phyloP scores from a whole-genome alignment of 2,113 vertebrate genomes.

The Zosterops borbonicus region DNA sequence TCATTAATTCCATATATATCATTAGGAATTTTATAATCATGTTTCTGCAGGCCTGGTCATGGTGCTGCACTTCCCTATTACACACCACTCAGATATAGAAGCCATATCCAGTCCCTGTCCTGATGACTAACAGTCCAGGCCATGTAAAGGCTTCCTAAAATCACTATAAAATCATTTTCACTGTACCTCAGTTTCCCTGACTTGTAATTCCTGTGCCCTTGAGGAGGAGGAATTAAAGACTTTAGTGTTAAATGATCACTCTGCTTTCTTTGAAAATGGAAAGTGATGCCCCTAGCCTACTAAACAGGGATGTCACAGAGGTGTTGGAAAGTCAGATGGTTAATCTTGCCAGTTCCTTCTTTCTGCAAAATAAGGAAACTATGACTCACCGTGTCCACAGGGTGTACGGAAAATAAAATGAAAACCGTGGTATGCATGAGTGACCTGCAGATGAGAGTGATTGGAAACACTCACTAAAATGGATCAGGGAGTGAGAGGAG shows the following conservation, averaged over 20 bases:
- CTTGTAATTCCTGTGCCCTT: neutral
- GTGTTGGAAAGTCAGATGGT: neutral
- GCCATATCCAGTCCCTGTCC: neutral
- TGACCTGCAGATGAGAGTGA: neutral
- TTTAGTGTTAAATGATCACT: neutral
- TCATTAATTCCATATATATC: neutral
- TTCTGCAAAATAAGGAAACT: slow-evolving; percentile 17
- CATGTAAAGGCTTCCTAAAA: neutral
- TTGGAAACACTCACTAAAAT: neutral
- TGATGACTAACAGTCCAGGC: neutral
- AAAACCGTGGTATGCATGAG: neutral
- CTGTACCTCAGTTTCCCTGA: neutral
- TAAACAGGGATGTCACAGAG: neutral
- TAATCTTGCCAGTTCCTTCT: neutral
- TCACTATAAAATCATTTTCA: neutral
- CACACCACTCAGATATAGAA: neutral
- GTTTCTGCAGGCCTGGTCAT: neutral
- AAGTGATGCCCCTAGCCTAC: neutral
- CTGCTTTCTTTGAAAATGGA: neutral
- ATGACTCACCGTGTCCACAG: slow-evolving; percentile 7
- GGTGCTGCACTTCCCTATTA: neutral
- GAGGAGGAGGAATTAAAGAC: neutral
- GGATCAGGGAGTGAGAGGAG: neutral
- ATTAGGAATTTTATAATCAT: neutral
- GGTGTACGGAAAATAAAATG: neutral